These are phyloP conservation scores for Dermatophagoides farinae DNA, from an alignment of 1,140 invertebrate genomes.

Conservation along the genomic window DNA sequence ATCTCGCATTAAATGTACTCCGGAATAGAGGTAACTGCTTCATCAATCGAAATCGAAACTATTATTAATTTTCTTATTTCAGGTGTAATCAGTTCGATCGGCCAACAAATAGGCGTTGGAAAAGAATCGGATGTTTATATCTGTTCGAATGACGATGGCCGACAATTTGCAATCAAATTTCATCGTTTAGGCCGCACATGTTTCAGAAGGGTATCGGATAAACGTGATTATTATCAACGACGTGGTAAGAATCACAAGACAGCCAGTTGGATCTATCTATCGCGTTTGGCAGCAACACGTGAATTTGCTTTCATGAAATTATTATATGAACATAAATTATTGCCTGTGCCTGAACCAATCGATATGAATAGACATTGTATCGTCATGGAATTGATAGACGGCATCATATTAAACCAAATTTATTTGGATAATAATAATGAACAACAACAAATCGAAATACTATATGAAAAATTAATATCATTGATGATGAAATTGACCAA, in stretches of 20 bases:
- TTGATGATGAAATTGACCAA: constrained; percentile 73
- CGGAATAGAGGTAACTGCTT: constrained; percentile 34
- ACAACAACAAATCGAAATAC: constrained; percentile 17
- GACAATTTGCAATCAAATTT: constrained; percentile 25
- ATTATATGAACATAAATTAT: constrained; percentile 53
- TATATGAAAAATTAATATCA: constrained; percentile 91
- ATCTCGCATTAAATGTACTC: constrained; percentile 74
- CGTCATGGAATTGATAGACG: constrained; percentile 72
- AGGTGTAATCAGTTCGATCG: constrained; percentile 60
- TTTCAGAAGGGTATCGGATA: constrained; percentile 87
- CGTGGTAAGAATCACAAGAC: constrained; percentile 36
- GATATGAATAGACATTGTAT: constrained; percentile 92
- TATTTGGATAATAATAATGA: constrained; percentile 26
- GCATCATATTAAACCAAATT: constrained; percentile 17
- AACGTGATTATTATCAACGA: constrained; percentile 78
- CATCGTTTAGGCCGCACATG: constrained; percentile 71
- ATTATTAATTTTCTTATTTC: not conserved
- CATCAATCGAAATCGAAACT: not conserved
- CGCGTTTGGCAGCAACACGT: constrained; percentile 81
- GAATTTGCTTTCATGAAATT: constrained; percentile 95
- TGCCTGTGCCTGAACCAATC: constrained; percentile 84
- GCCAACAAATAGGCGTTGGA: constrained; percentile 94
- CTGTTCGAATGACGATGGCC: constrained; percentile 23
- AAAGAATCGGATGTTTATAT: constrained; percentile 56
- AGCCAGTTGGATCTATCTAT: constrained; percentile 92